These are phyloP conservation scores for Petrocephalus zakoni DNA, from an alignment of 2,113 vertebrate species.

Conservation along the genomic window DNA sequence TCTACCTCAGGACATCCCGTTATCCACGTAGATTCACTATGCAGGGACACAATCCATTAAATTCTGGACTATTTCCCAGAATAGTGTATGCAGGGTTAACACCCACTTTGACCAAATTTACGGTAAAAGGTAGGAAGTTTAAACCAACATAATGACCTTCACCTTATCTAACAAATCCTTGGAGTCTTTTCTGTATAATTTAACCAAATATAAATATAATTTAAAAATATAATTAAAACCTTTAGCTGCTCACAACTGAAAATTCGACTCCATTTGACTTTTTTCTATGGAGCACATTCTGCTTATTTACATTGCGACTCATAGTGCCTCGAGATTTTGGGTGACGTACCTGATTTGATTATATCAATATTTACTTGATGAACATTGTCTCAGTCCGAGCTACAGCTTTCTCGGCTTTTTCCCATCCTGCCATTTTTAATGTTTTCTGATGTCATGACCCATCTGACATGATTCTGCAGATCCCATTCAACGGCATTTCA, in stretches of 20 bases:
- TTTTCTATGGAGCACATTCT: not conserved
- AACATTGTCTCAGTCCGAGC: not conserved
- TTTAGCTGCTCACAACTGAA: not conserved
- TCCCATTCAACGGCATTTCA: not conserved
- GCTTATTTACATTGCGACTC: not conserved
- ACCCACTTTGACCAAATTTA: not conserved
- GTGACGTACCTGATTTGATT: not conserved
- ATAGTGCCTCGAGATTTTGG: not conserved
- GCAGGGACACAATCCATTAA: not conserved
- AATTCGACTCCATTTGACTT: not conserved
- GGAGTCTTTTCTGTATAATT: not conserved
- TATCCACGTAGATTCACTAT: not conserved
- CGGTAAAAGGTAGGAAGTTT: not conserved
- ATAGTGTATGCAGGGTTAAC: not conserved
- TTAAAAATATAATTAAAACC: too few relatives aligned
- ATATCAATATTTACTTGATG: not conserved
- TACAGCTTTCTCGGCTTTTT: not conserved
- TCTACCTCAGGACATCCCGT: constrained; percentile 7
- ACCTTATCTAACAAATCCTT: not conserved
- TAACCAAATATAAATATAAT: not conserved
- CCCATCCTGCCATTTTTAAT: not conserved
- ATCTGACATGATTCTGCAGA: not conserved
- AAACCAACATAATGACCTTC: not conserved
- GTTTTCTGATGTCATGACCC: not conserved
- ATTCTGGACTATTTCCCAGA: not conserved